Evolutionary conservation across 2,888 invertebrate species (phyloP).

Genomic region (Malacosoma neustria): DNA sequence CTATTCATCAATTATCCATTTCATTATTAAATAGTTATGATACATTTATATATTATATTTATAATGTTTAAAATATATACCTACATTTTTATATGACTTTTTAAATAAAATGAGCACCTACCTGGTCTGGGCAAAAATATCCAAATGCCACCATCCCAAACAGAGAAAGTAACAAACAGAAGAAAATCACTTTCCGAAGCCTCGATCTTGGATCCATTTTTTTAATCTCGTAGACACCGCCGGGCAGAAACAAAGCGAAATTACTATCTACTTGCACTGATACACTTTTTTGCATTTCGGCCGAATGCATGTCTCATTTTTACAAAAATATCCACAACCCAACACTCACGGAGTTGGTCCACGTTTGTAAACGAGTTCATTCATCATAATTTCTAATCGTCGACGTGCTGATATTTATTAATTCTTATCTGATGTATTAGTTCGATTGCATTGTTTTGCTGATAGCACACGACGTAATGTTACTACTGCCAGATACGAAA

Average conservation of each 20-base stretch:
- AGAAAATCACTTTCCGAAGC: conserved; percentile 85
- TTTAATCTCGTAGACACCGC: conserved; percentile 86
- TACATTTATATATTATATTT: no score
- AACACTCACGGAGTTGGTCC: conserved; percentile 37
- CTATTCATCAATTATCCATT: no score
- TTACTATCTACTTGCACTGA: conserved; percentile 90
- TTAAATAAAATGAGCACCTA: conserved; percentile 63
- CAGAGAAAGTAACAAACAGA: conserved; percentile 87
- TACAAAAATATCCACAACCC: conserved; percentile 44
- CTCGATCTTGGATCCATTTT: conserved; percentile 90
- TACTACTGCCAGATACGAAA: conserved; percentile 35
- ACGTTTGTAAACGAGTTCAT: conserved; percentile 25
- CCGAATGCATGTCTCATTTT: conserved; percentile 74
- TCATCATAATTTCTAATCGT: conserved; percentile 30
- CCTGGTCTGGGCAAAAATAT: conserved; percentile 92
- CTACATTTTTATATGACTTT: no score
- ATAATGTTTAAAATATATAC: no score
- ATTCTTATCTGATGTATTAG: conserved; percentile 33
- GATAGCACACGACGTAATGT: conserved; percentile 30
- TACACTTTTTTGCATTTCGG: conserved; percentile 83
- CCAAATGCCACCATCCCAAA: conserved; percentile 92
- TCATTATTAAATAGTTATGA: no score
- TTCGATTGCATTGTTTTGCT: conserved; percentile 43
- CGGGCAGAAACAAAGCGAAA: conserved; percentile 84
- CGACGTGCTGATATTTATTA: conserved; percentile 11